Conservation (phyloP, 64 coral and sea anemone species). For the Dendrophyllia cribrosa region DNA sequence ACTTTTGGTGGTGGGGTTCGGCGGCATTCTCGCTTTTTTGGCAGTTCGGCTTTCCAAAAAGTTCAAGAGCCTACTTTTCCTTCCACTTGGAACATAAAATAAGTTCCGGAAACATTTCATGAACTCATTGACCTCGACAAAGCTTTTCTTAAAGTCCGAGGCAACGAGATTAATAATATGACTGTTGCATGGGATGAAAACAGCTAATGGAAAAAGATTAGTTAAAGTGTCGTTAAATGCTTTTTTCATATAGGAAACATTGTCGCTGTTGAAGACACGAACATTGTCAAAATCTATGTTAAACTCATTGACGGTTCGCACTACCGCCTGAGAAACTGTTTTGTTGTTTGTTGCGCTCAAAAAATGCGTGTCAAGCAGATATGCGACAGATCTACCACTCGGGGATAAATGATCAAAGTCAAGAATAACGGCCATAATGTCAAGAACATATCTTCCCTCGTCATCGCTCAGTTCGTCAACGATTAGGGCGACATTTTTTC, state of each 20-base stretch:
- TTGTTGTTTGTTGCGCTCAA: conserved; percentile 50
- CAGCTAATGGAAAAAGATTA: background rate
- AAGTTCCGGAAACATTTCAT: background rate
- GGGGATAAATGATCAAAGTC: conserved; percentile 61
- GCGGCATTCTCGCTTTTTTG: background rate
- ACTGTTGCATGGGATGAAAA: background rate
- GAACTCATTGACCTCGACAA: background rate
- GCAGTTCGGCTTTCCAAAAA: background rate
- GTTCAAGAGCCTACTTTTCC: background rate
- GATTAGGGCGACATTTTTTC: background rate
- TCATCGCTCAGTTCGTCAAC: conserved; percentile 52
- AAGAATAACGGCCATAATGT: conserved; percentile 47
- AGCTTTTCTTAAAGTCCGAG: conserved; percentile 5
- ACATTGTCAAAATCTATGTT: conserved; percentile 43
- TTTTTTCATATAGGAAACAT: conserved; percentile 24
- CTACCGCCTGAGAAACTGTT: conserved; percentile 40
- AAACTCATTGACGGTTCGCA: conserved; percentile 53
- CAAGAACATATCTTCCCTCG: conserved; percentile 43
- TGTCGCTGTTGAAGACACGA: background rate
- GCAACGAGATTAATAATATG: background rate
- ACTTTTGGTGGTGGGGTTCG: conserved; percentile 14
- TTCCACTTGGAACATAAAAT: background rate
- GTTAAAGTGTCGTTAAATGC: conserved; percentile 3
- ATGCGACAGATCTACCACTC: conserved; percentile 47
- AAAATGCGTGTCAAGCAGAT: conserved; percentile 34